Conservation (phyloP, 2,888 invertebrate species). For the Sinhomidia bicolor region DNA sequence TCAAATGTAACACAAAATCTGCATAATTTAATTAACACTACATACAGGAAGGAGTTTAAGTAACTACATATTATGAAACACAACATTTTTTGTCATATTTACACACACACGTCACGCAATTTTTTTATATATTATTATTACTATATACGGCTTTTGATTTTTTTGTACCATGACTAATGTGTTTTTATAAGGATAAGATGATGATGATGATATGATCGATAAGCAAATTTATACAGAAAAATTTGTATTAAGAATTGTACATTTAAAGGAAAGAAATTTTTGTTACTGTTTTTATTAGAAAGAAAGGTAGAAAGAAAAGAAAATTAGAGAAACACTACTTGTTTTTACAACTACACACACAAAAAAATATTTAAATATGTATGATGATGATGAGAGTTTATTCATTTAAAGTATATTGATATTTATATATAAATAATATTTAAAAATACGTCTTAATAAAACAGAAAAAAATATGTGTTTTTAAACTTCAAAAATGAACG, state of each 20-base stretch:
- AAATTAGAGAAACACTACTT: not conserved
- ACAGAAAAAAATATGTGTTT: constrained; percentile 6
- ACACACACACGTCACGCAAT: not conserved
- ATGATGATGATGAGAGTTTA: constrained; percentile 25
- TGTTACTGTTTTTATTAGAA: constrained; percentile 23
- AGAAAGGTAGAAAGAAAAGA: not conserved
- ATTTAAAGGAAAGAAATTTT: not conserved
- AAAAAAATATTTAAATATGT: not conserved
- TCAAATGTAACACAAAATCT: not conserved
- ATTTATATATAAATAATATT: constrained; percentile 11
- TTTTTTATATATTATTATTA: not conserved
- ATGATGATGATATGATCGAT: not conserved
- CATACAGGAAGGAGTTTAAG: too few species aligned
- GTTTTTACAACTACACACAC: not conserved
- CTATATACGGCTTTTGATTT: not conserved
- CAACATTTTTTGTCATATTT: not conserved
- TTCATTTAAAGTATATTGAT: constrained; percentile 2
- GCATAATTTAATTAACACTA: not conserved
- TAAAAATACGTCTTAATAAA: constrained; percentile 33
- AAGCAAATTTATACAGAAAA: not conserved
- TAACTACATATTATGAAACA: too few species aligned
- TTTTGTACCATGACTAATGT: not conserved
- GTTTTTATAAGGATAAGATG: not conserved
- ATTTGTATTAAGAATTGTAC: not conserved
- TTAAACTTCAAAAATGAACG: not conserved